Percentiles rank a stretch among this genome's conserved stretches.
These are phyloP conservation scores for Hirtodrosophila duncani DNA, from an alignment of 2,888 invertebrate genomes.

Conservation along the genomic window DNA sequence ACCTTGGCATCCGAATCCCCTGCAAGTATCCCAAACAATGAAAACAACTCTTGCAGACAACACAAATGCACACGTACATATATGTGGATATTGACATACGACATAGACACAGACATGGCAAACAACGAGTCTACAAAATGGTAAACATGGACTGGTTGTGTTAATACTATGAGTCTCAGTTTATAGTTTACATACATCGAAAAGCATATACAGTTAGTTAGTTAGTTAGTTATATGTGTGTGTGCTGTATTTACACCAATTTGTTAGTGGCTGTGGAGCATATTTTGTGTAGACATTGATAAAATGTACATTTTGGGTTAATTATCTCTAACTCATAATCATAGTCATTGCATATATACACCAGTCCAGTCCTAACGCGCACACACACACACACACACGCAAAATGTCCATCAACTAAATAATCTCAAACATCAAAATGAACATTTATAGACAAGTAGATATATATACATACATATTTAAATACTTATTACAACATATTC, in stretches of 20 bases:
- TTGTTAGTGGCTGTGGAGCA: too few species aligned
- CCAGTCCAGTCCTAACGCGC: slow-evolving; percentile 4
- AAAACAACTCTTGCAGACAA: slow-evolving; percentile 8
- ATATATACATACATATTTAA: slow-evolving; percentile 5
- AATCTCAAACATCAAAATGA: slow-evolving; percentile 31
- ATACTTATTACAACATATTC: slow-evolving; percentile 8
- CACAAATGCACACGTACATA: too few species aligned
- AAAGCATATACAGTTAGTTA: slow-evolving; percentile 15
- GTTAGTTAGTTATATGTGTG: neutral
- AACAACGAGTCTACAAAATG: slow-evolving; percentile 26
- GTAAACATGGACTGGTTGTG: slow-evolving; percentile 6
- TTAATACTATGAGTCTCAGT: too few species aligned
- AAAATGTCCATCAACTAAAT: slow-evolving; percentile 16
- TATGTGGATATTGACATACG: neutral
- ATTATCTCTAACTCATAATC: slow-evolving; percentile 1
- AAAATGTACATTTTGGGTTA: neutral
- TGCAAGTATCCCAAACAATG: slow-evolving; percentile 78
- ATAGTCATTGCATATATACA: slow-evolving; percentile 9
- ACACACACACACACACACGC: neutral
- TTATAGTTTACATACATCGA: slow-evolving; percentile 24
- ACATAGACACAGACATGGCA: slow-evolving; percentile 25
- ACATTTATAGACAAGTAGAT: slow-evolving; percentile 35
- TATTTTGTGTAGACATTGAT: too few species aligned
- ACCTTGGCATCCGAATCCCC: slow-evolving; percentile 96
- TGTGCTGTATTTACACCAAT: slow-evolving; percentile 1